Base-by-base conservation (phyloP, 2,888 invertebrate genomes). In the Trachelus iudaicus region DNA sequence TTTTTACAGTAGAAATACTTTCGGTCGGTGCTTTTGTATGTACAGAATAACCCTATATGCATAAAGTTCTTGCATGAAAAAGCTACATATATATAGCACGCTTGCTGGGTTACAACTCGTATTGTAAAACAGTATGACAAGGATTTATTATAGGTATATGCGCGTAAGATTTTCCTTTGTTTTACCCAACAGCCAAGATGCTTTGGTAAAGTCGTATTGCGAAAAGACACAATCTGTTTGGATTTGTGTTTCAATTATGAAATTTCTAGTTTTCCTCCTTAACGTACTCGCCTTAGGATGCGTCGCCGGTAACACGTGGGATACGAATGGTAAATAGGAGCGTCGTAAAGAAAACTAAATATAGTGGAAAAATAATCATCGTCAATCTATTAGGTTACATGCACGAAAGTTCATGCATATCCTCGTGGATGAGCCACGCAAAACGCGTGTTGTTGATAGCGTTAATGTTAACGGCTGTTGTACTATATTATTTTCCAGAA, bases 401-500 rank as follows among this genome's bases (percentile, higher is more conserved):
- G 73, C 34, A 78, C 12, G 76, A 79, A 73, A 71, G 33, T 31
- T 75, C 74, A 23, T 76, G 74, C 77, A n/a, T 85, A 23, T 77
- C 82, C 73, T 81, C 81, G 77, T 90, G 88, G 88, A 81, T 86
- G 79, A 80, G 79, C 79, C 86, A 85, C 75, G 40, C 86, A 73
- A 89, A 87, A 79, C 84, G 84, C 9, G 79, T 87, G 69, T 83
- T 81, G 34, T 56, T 88, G 73, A 81, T 86, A 15, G 77, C 79
- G 69, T 79, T 86, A 37, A 83, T 87, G 77, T 69, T 89, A 13
- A 85, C 81, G 12, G 83, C 81, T 13, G 79, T 86, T 30, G 73
- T 89, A 69, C 82, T 90, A 23, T 90, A 90, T 80, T 89, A 87
- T 69, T 78, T 89, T 68, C 90, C 90, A 4, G 83, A 85, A 79